Evolutionary conservation across 64 coral and sea anemone species (phyloP), one percentile per base, ranked within the genome.

Genomic region (Pocillopora verrucosa): DNA sequence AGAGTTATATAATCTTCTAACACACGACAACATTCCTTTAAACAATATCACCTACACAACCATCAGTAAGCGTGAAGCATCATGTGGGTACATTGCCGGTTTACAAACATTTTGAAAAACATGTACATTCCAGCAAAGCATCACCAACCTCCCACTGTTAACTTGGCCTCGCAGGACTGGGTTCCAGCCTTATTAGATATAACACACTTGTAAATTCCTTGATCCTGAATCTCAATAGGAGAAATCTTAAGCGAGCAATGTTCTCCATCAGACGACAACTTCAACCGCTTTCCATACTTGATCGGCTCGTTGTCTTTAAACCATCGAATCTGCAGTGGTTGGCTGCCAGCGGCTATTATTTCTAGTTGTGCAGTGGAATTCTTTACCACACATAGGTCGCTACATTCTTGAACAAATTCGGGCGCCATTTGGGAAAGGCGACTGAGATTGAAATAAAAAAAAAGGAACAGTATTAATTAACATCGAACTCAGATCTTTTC

Each of bases 151-250:
- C 93, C 88, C 15, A 97, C 95, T 10, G 92, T 88, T 37, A 97
- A 72, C 60, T 87, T 60, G 5, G 90, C 95, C 61, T 97, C 95
- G 62, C 95, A 97, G 16, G 93, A 83, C 59, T 88, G 80, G 41
- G 89, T 92, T 19, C 91, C 95, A 61, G 95, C 95, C 56, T 97
- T 97, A 62, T 97, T 97, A 22, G 95, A 97, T 62, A 97, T 97
- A 10, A 91, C 95, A 88, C 95, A 97, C 79, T 86, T 97, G 73
- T 97, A 97, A 19, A 97, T 89, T 80, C 95, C 95, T 62, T 97
- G 88, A 65, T 97, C 95, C 60, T 78, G 83, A 20, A 65, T 58
- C 58, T 97, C 89, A 60, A 97, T 88, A 2, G 91, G 83, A 20
- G 72, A 80, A 36, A 97, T 90, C 60, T 91, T 93, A 15, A 97